Evolutionary conservation across 2,888 invertebrate species (phyloP), one percentile per base, ranked within the genome.

Genomic region (Scaptomyza flava): DNA sequence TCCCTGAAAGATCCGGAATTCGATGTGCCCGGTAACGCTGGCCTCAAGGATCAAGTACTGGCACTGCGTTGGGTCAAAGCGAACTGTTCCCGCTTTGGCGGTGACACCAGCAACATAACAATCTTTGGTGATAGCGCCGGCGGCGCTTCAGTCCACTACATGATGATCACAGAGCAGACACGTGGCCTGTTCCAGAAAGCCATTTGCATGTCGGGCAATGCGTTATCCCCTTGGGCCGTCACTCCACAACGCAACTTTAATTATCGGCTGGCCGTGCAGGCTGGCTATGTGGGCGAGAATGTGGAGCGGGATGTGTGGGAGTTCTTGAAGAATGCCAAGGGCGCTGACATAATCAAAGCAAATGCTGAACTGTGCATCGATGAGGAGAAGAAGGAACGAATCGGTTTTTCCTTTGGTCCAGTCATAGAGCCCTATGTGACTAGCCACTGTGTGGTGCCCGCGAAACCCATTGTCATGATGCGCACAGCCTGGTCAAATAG

Each of bases 111-210:
- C 43, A 93, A 93, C 76, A 93, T 92, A 1, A 93, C 93, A 1
- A 80, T 93, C 43, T 93, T 93, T 68, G 93, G 93, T 6, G 93
- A 93, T 70, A 93, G 93, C 79, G 93, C 93, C 31, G 93, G 93
- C 36, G 93, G 91, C 30, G 93, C 92, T 31, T 91, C 93, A 0
- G 92, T 92, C 7, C 93, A 93, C 74, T 92, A 91, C 58, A 90
- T 93, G 82, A 91, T 93, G 86, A 86, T 93, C 34, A 93, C 93
- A 0, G 93, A 93, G 38, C 91, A 93, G 87, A 91, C 93, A 0
- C 91, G 91, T 74, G 91, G 89, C 5, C 87, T 91, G 3, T 92
- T 92, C 53, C 91, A 92, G 62, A 91, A 90, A 66, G 91, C 89
- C 33, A 92, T 92, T 63, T 86, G 90, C 68, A 91, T 91, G 91